These are phyloP conservation scores for Leptodactylus fallax DNA, from an alignment of 2,797 vertebrate species.

Conservation along the genomic window DNA sequence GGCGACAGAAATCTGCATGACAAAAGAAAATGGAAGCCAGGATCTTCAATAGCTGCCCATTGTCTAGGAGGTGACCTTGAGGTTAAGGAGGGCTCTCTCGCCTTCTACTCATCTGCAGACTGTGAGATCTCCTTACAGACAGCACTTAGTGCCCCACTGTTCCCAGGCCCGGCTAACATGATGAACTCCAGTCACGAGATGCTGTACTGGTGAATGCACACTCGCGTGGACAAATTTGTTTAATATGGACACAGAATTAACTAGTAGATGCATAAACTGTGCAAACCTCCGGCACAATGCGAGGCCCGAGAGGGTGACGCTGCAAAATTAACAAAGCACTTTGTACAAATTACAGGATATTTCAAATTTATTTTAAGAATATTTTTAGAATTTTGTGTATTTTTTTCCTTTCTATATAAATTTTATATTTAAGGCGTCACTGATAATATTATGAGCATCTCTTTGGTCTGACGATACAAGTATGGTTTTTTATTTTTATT, in stretches of 20 bases:
- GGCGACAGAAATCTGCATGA: constrained; percentile 40
- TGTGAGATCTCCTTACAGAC: constrained; percentile 49
- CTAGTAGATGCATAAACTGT: background rate
- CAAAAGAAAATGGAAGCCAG: constrained; percentile 40
- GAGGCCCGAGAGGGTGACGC: background rate
- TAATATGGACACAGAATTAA: constrained; percentile 18
- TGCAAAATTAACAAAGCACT: background rate
- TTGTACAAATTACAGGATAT: background rate
- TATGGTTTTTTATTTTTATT: too few species aligned
- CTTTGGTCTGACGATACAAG: too few species aligned
- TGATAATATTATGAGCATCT: too few species aligned
- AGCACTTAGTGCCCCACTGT: constrained; percentile 27
- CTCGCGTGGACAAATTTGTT: background rate
- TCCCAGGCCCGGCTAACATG: background rate
- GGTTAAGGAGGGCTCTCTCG: constrained; percentile 49
- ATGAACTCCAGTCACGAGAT: constrained; percentile 32
- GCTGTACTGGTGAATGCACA: background rate
- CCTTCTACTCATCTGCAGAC: constrained; percentile 41
- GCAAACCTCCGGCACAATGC: background rate
- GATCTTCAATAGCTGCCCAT: constrained; percentile 42
- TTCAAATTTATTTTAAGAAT: too few species aligned
- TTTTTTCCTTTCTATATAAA: too few species aligned
- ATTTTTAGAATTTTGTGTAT: too few species aligned
- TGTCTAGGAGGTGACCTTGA: constrained; percentile 33
- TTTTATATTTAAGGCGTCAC: too few species aligned